phyloP scores from a whole-genome alignment of 1,140 invertebrate genomes.

The Nymphalis io region DNA sequence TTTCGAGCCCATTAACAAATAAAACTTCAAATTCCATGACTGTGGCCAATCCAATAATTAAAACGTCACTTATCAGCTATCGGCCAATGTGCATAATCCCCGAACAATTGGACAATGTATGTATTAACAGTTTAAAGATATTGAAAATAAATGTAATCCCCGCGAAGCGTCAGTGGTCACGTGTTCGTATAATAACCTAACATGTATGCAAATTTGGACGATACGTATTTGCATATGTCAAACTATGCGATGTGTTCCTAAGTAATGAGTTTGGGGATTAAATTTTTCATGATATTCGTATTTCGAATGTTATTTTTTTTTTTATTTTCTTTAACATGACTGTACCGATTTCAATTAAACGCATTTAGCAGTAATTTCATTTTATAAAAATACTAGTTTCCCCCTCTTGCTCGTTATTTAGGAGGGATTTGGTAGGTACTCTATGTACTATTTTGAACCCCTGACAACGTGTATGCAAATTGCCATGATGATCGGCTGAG shows the following conservation, averaged over 20 bases:
- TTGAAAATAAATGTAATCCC: slow-evolving; percentile 71
- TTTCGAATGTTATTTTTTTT: neutral
- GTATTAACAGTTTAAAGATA: slow-evolving; percentile 41
- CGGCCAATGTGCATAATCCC: slow-evolving; percentile 19
- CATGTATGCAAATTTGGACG: slow-evolving; percentile 50
- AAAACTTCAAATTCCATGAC: slow-evolving; percentile 1
- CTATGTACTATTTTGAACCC: no score
- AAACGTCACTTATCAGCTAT: slow-evolving; percentile 18
- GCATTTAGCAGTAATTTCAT: no score
- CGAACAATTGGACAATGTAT: slow-evolving; percentile 22
- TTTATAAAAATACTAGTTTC: no score
- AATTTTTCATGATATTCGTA: slow-evolving; percentile 2
- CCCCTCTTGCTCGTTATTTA: no score
- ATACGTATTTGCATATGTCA: slow-evolving; percentile 37
- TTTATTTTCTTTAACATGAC: neutral
- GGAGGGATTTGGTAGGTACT: no score
- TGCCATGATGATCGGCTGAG: no score
- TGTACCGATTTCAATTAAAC: no score
- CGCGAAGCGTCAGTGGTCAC: slow-evolving; percentile 49
- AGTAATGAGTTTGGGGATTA: slow-evolving; percentile 36
- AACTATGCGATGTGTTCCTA: slow-evolving; percentile 17
- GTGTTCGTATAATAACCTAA: slow-evolving; percentile 35
- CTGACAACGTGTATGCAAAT: no score
- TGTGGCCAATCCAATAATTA: slow-evolving; percentile 18
- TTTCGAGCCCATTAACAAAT: neutral